Percentiles rank a stretch among this genome's conserved stretches.
These are phyloP conservation scores for Watsonalla binaria DNA, from an alignment of 2,888 invertebrate genomes.

Conservation along the genomic window DNA sequence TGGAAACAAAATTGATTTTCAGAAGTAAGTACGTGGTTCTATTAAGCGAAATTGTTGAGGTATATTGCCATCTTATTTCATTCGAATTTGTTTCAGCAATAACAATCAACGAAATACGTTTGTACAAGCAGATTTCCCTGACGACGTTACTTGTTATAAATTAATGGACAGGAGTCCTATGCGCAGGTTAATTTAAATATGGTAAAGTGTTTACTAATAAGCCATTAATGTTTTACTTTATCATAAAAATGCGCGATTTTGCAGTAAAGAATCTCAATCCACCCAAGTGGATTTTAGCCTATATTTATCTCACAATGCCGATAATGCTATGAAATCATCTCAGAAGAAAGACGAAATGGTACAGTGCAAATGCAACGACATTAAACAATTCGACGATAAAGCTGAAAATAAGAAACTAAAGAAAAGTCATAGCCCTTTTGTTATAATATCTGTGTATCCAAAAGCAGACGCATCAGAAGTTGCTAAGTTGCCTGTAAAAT, in stretches of 20 bases:
- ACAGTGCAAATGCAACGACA: conserved; percentile 35
- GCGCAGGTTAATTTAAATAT: not conserved
- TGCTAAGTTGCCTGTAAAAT: conserved; percentile 12
- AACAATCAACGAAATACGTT: conserved; percentile 2
- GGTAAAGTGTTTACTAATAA: not conserved
- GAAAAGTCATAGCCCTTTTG: conserved; percentile 44
- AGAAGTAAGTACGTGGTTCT: not conserved
- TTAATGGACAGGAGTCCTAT: not conserved
- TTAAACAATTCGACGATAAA: conserved; percentile 11
- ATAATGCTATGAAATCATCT: conserved; percentile 5
- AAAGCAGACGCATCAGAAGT: conserved; percentile 31
- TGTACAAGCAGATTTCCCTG: conserved; percentile 14
- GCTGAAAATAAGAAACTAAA: conserved; percentile 18
- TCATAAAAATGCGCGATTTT: conserved; percentile 6
- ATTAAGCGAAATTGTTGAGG: too few species aligned
- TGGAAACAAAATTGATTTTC: not conserved
- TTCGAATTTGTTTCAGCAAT: not conserved
- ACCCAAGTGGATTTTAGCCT: conserved; percentile 51
- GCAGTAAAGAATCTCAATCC: conserved; percentile 40
- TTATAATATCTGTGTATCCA: conserved; percentile 66
- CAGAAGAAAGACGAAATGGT: conserved; percentile 29
- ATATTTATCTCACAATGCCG: conserved; percentile 11
- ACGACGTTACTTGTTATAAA: not conserved
- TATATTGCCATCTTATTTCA: not conserved
- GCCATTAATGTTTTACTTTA: not conserved